phyloP scores from a whole-genome alignment of 2,797 vertebrate genomes.

The Limnodromus scolopaceus region DNA sequence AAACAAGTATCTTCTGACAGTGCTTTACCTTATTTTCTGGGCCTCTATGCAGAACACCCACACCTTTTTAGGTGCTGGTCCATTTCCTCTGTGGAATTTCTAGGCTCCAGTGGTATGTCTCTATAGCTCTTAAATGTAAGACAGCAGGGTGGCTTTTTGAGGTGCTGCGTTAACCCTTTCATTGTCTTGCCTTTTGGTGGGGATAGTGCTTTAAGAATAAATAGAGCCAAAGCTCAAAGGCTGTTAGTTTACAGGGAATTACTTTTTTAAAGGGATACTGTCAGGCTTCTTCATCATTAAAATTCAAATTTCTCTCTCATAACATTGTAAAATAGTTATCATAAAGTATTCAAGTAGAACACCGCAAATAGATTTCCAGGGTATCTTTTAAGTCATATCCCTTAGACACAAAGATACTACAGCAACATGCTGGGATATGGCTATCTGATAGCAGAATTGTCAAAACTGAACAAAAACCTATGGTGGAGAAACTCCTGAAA shows the following conservation, averaged over 20 bases:
- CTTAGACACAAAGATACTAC: neutral
- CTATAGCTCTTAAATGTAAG: constrained; percentile 69
- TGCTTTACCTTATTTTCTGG: constrained; percentile 77
- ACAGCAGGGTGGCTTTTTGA: constrained; percentile 72
- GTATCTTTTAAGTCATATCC: neutral
- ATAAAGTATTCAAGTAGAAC: neutral
- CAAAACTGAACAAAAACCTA: neutral
- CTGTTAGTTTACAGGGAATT: neutral
- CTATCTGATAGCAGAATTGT: neutral
- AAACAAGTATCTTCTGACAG: constrained; percentile 77
- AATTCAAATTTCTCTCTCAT: neutral
- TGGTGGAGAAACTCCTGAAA: neutral
- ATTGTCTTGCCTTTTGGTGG: constrained; percentile 56
- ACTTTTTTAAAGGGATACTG: constrained; percentile 33
- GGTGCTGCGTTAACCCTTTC: constrained; percentile 77
- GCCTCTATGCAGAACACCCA: constrained; percentile 75
- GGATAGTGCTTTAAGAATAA: neutral
- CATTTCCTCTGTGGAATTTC: constrained; percentile 77
- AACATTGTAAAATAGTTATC: neutral
- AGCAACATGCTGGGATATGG: neutral
- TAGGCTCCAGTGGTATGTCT: constrained; percentile 78
- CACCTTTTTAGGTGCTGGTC: constrained; percentile 78
- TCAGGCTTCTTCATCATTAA: neutral
- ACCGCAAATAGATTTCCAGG: neutral
- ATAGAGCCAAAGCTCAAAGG: neutral